Conservation (phyloP, 2,113 vertebrate species). For the Limanda limanda region DNA sequence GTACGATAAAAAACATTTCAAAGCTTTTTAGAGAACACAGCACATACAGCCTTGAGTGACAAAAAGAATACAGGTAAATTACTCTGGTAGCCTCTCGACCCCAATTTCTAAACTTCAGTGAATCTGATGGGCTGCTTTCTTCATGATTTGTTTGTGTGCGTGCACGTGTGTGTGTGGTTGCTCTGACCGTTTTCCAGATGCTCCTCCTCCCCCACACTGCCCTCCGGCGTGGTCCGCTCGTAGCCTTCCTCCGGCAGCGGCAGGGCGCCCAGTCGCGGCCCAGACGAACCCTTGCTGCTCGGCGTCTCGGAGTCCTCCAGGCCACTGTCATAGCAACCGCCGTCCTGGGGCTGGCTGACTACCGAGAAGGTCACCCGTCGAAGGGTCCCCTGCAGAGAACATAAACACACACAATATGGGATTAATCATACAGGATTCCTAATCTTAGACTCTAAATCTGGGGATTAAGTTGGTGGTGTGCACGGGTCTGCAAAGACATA, state of each 20-base stretch:
- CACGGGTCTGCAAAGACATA: conserved; percentile 67
- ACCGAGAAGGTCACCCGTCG: conserved; percentile 97
- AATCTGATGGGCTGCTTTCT: not conserved
- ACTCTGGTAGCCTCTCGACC: not conserved
- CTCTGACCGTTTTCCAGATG: conserved; percentile 93
- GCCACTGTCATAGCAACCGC: conserved; percentile 95
- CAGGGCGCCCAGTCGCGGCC: conserved; percentile 92
- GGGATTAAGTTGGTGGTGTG: conserved; percentile 61
- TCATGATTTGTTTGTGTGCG: conserved; percentile 2
- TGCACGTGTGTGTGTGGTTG: conserved; percentile 12
- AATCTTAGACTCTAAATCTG: conserved; percentile 73
- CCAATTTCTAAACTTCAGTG: not conserved
- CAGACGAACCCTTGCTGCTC: conserved; percentile 95
- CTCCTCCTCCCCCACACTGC: conserved; percentile 98
- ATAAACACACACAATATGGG: conserved; percentile 71
- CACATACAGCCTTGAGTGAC: conserved; percentile 6
- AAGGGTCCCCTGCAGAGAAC: conserved; percentile 89
- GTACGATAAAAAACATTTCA: conserved; percentile 6
- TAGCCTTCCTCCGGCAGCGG: conserved; percentile 95
- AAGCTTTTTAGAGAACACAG: conserved; percentile 11
- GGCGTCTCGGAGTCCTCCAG: conserved; percentile 97
- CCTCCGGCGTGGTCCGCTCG: conserved; percentile 94
- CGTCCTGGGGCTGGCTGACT: conserved; percentile 93
- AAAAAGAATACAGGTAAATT: conserved; percentile 12
- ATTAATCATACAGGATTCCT: conserved; percentile 76